These are phyloP conservation scores for Python bivittatus DNA, from an alignment of 2,113 vertebrate genomes.

Conservation along the genomic window DNA sequence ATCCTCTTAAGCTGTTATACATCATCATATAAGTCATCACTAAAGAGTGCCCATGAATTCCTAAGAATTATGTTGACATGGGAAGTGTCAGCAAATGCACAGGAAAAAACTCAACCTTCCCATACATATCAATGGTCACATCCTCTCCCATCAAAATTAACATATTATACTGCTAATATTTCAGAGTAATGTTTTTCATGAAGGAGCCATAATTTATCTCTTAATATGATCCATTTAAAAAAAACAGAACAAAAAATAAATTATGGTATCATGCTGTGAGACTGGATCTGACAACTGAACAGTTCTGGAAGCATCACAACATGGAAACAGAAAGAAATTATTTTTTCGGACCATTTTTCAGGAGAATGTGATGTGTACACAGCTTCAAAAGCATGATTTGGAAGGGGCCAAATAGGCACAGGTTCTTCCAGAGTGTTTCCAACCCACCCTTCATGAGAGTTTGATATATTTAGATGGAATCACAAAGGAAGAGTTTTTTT, in stretches of 20 bases:
- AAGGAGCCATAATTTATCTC: constrained; percentile 81
- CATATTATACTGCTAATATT: constrained; percentile 84
- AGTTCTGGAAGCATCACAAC: constrained; percentile 51
- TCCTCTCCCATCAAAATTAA: constrained; percentile 79
- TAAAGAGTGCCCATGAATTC: constrained; percentile 78
- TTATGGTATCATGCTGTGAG: constrained; percentile 77
- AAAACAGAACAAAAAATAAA: constrained; percentile 72
- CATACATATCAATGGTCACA: constrained; percentile 75
- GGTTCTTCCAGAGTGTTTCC: neutral
- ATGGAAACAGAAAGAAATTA: constrained; percentile 17
- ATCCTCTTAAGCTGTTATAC: constrained; percentile 81
- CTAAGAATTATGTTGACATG: constrained; percentile 81
- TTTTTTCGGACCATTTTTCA: no score
- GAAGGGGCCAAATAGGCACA: neutral
- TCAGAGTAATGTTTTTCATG: constrained; percentile 84
- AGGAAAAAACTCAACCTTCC: constrained; percentile 81
- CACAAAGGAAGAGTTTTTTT: neutral
- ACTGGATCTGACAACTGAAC: constrained; percentile 61
- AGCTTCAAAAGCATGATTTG: neutral
- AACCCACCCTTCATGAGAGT: neutral
- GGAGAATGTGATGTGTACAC: neutral
- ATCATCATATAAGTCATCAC: constrained; percentile 84
- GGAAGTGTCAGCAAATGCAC: constrained; percentile 80
- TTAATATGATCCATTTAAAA: constrained; percentile 74
- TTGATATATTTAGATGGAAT: neutral